A percentile compares a stretch with the other conserved stretches of the same genome.
These are phyloP conservation scores for Ranitomeya imitator DNA, from an alignment of 2,113 vertebrate genomes.

Conservation along the genomic window DNA sequence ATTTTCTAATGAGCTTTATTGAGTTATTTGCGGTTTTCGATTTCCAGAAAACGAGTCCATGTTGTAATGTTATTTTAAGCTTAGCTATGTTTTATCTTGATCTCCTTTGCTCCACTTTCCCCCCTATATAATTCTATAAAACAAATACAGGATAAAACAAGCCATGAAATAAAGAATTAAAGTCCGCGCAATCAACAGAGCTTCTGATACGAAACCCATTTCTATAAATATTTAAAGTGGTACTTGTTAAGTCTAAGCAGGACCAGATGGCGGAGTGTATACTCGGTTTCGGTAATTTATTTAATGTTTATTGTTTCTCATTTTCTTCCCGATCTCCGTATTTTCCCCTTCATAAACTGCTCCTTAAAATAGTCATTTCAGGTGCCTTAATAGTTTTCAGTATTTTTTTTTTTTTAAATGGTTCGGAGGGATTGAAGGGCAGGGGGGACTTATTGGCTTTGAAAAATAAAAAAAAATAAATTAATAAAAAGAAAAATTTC, in stretches of 20 bases:
- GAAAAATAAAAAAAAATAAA: background rate
- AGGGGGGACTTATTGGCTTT: background rate
- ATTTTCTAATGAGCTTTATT: background rate
- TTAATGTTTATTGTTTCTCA: slow-evolving; percentile 53
- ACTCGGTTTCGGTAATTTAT: slow-evolving; percentile 51
- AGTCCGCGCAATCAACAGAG: slow-evolving; percentile 44
- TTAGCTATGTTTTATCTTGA: background rate
- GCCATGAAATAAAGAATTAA: slow-evolving; percentile 51
- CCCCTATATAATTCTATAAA: slow-evolving; percentile 47
- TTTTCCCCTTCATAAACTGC: slow-evolving; percentile 39
- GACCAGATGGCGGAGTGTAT: slow-evolving; percentile 47
- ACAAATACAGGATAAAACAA: slow-evolving; percentile 49
- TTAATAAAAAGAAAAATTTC: background rate
- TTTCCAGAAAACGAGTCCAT: background rate
- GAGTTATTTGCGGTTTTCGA: background rate
- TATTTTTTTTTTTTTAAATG: background rate
- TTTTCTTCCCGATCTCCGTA: slow-evolving; percentile 48
- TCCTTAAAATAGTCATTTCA: slow-evolving; percentile 49
- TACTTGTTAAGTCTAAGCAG: slow-evolving; percentile 57
- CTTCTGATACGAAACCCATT: slow-evolving; percentile 51
- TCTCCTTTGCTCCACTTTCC: slow-evolving; percentile 4
- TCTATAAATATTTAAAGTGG: slow-evolving; percentile 58
- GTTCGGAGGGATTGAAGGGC: too few relatives aligned
- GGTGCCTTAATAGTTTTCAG: slow-evolving; percentile 51
- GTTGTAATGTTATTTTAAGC: background rate